Conservation (phyloP, 2,797 vertebrate species). For the Cephalopachus bancanus region DNA sequence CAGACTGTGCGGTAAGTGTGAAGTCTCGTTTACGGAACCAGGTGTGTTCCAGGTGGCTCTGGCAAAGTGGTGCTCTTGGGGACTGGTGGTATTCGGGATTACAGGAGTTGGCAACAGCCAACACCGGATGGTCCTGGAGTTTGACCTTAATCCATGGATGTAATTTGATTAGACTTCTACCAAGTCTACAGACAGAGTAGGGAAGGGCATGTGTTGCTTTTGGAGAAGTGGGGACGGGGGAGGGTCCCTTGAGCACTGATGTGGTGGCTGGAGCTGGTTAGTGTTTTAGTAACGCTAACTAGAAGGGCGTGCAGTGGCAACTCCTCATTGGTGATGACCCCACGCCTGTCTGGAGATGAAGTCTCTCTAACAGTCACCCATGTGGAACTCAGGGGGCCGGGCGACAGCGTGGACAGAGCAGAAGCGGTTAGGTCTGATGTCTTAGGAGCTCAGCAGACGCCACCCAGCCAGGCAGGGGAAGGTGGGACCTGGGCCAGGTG, state of each 20-base stretch:
- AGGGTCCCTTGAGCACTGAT: rapidly evolving
- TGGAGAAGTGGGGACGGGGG: neutral
- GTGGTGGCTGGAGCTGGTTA: neutral
- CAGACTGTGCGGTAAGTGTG: rapidly evolving
- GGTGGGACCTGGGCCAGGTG: rapidly evolving
- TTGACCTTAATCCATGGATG: neutral
- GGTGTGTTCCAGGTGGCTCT: neutral
- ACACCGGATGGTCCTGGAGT: neutral
- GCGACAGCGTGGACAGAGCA: neutral
- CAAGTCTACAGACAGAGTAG: neutral
- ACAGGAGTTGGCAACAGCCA: neutral
- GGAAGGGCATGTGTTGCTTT: no score
- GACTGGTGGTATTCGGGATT: rapidly evolving
- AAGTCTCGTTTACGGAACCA: rapidly evolving
- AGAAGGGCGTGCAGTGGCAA: rapidly evolving
- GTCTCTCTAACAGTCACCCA: neutral
- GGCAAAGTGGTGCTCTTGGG: neutral
- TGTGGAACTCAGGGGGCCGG: neutral
- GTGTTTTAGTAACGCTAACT: neutral
- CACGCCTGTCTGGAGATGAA: neutral
- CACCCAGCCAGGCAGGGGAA: neutral
- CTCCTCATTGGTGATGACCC: neutral
- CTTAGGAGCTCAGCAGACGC: neutral
- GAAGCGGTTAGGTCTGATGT: neutral
- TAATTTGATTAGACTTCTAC: neutral